These are phyloP conservation scores for Pelmatolapia mariae DNA, from an alignment of 2,113 vertebrate species.

Conservation along the genomic window DNA sequence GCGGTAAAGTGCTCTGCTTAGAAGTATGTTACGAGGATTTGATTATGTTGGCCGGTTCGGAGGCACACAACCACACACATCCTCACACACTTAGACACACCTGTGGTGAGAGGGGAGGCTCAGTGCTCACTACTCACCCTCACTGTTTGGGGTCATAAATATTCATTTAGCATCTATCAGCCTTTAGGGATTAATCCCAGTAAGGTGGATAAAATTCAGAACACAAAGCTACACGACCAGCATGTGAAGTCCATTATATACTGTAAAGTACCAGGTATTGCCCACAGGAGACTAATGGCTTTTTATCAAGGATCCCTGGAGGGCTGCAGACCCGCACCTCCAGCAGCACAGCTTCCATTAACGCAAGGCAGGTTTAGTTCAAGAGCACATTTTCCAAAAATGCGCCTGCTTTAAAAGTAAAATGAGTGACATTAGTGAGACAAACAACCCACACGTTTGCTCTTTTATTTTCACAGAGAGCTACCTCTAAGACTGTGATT, in stretches of 20 bases:
- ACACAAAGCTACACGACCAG: constrained; percentile 13
- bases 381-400: constrained; percentile 57
- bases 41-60: not conserved
- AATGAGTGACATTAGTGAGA: constrained; percentile 56
- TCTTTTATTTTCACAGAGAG: constrained; percentile 17
- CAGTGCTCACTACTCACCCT: not conserved
- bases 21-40: not conserved
- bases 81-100: not conserved
- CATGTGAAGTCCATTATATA: constrained; percentile 53
- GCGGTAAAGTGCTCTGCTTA: not conserved
- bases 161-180: constrained; percentile 43
- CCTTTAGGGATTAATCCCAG: constrained; percentile 41
- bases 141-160: constrained; percentile 38
- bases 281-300: constrained; percentile 65
- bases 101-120: not conserved
- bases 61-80: not conserved
- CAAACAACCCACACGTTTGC: constrained; percentile 38
- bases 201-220: constrained; percentile 17
- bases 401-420: constrained; percentile 62
- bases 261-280: constrained; percentile 37
- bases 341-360: constrained; percentile 51
- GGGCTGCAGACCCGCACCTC: constrained; percentile 32
- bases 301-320: constrained; percentile 60
- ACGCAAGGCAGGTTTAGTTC: constrained; percentile 36
- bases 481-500: constrained; percentile 17